Percentiles rank a stretch among this genome's conserved stretches.
Evolutionary conservation across 2,797 vertebrate genomes (phyloP).

Genomic region (Hybognathus amarus): DNA sequence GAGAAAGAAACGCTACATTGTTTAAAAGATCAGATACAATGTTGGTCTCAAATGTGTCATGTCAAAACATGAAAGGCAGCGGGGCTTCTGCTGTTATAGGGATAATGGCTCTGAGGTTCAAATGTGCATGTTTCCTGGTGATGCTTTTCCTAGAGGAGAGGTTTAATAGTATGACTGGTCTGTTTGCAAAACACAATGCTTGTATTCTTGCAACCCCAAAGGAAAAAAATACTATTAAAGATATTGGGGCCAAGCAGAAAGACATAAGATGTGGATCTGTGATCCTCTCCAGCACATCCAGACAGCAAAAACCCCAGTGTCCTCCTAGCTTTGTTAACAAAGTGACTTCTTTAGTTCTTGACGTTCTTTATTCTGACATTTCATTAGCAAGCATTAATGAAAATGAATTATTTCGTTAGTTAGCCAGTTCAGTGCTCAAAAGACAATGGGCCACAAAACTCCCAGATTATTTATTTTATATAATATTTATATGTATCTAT

Average conservation of each 20-base stretch:
- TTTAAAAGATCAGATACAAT: neutral
- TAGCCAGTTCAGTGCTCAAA: conserved; percentile 24
- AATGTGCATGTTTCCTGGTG: conserved; percentile 27
- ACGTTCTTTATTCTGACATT: conserved; percentile 41
- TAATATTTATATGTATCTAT: neutral
- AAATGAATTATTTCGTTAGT: conserved; percentile 25
- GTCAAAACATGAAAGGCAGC: neutral
- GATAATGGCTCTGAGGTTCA: conserved; percentile 21
- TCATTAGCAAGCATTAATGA: conserved; percentile 22
- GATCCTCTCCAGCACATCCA: conserved; percentile 30
- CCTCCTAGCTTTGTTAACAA: conserved; percentile 34
- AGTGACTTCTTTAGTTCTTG: conserved; percentile 41
- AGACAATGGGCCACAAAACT: neutral
- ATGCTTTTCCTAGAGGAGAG: conserved; percentile 12
- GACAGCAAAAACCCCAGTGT: conserved; percentile 29
- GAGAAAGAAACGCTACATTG: neutral
- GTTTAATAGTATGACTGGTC: conserved; percentile 46
- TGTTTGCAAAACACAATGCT: conserved; percentile 54
- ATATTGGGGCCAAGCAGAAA: conserved; percentile 47
- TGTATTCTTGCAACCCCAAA: conserved; percentile 45
- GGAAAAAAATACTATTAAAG: conserved; percentile 26
- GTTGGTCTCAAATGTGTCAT: neutral
- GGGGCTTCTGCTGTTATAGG: neutral
- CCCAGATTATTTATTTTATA: neutral
- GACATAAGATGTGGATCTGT: conserved; percentile 16